A percentile compares a stretch with the other conserved stretches of the same genome.
Evolutionary conservation across 2,888 invertebrate genomes (phyloP).

Genomic region (Capitulum mitella): DNA sequence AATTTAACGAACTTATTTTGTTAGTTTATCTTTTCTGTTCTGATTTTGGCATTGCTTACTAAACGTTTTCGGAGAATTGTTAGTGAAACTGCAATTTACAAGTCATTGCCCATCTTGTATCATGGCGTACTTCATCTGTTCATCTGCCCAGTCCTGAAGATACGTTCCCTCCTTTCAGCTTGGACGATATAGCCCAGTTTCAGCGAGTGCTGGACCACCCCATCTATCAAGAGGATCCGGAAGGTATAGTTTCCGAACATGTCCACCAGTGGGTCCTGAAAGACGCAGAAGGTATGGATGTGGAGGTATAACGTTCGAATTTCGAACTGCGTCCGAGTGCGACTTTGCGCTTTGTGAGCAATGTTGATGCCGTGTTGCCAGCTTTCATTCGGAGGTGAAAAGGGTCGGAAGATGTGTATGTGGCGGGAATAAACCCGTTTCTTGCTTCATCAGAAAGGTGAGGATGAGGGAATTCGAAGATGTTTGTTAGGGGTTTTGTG

Average conservation of each 20-base stretch:
- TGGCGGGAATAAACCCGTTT: too few species aligned
- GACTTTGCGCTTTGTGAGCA: too few species aligned
- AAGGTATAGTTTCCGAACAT: background rate
- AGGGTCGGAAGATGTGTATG: too few species aligned
- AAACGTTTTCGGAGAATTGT: background rate
- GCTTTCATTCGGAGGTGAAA: too few species aligned
- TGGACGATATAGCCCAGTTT: slow-evolving; percentile 2
- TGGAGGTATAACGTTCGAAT: background rate
- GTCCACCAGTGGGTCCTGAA: slow-evolving; percentile 1
- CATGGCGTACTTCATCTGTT: background rate
- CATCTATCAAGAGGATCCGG: slow-evolving; percentile 9
- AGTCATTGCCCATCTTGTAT: background rate
- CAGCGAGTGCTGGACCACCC: background rate
- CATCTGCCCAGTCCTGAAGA: background rate
- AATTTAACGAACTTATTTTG: background rate
- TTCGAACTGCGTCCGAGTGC: too few species aligned
- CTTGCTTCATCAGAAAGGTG: too few species aligned
- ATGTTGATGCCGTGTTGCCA: too few species aligned
- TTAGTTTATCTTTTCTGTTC: background rate
- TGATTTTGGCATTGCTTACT: background rate
- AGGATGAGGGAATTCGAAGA: too few species aligned
- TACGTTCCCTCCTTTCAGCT: background rate
- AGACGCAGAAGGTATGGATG: slow-evolving; percentile 1
- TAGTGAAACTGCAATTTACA: background rate
- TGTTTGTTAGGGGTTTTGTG: too few species aligned